A percentile compares a stretch with the other conserved stretches of the same genome.
Evolutionary conservation across 2,888 invertebrate species (phyloP).

Genomic region (Meiosimyza platycephala): DNA sequence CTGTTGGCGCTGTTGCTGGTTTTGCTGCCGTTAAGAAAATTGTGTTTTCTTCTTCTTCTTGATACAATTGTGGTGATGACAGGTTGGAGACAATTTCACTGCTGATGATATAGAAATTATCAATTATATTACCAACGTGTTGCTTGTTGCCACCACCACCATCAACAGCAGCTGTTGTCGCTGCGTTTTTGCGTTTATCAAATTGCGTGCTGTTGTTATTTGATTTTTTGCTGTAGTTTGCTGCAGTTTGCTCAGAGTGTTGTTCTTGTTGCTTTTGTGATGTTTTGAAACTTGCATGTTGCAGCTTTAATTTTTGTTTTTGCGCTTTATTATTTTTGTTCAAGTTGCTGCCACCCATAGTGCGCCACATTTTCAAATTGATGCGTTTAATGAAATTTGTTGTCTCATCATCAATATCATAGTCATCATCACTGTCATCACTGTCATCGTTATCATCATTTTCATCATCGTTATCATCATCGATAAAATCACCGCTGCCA

Average conservation of each 20-base stretch:
- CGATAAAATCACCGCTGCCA: slow-evolving; percentile 49
- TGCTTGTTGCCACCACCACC: background rate
- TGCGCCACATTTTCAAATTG: slow-evolving; percentile 36
- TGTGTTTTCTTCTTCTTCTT: slow-evolving; percentile 1
- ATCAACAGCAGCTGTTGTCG: background rate
- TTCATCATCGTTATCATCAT: slow-evolving; percentile 27
- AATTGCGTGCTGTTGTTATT: background rate
- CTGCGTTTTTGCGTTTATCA: background rate
- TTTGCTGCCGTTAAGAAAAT: background rate
- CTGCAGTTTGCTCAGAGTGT: background rate
- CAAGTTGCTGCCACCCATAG: background rate
- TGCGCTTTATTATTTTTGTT: background rate
- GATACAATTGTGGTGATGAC: slow-evolving; percentile 21
- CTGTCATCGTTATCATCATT: slow-evolving; percentile 17
- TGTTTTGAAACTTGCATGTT: background rate
- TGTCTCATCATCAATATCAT: slow-evolving; percentile 33
- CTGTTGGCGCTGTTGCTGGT: background rate
- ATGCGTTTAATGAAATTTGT: slow-evolving; percentile 38
- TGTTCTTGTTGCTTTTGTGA: slow-evolving; percentile 6
- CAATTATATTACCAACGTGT: background rate
- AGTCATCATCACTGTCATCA: slow-evolving; percentile 12
- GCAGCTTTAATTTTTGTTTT: slow-evolving; percentile 2
- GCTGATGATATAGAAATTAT: slow-evolving; percentile 42
- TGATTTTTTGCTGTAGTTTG: background rate
- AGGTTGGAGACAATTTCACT: slow-evolving; percentile 43